A percentile compares a stretch with the other conserved stretches of the same genome.
Conservation (phyloP, 2,888 invertebrate genomes). For the Amblyjoppa proteus region DNA sequence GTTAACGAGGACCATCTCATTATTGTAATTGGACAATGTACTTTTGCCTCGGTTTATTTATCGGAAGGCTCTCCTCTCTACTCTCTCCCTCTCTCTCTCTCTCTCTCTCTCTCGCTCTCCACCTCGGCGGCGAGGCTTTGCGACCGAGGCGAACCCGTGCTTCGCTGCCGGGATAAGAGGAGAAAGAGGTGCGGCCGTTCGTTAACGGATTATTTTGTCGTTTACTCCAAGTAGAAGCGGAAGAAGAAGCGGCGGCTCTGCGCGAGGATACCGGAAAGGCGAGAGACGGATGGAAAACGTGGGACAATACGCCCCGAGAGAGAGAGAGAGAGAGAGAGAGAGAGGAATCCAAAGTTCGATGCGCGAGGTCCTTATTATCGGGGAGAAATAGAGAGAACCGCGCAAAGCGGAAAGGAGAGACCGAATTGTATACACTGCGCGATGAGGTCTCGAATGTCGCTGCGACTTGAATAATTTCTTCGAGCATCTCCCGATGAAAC, state of each 20-base stretch:
- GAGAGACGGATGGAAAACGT: conserved; percentile 43
- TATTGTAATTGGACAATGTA: conserved; percentile 80
- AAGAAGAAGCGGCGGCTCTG: conserved; percentile 34
- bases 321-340: conserved; percentile 51
- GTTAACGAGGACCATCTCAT: conserved; percentile 78
- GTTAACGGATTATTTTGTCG: conserved; percentile 69
- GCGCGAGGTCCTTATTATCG: conserved; percentile 62
- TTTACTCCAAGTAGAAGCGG: conserved; percentile 52
- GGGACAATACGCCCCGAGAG: conserved; percentile 31
- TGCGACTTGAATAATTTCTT: conserved; percentile 17
- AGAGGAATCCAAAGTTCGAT: conserved; percentile 61
- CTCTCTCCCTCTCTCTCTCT: conserved; percentile 17
- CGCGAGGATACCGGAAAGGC: conserved; percentile 31
- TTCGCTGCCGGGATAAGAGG: conserved; percentile 53
- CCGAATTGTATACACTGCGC: neutral
- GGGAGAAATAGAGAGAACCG: conserved; percentile 8
- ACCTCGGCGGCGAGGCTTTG: conserved; percentile 19
- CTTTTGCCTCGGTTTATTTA: conserved; percentile 75
- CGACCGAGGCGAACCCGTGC: conserved; percentile 47
- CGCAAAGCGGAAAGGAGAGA: conserved; percentile 21
- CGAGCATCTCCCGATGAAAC: neutral
- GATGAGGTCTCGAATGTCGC: neutral
- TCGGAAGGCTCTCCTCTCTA: conserved; percentile 56
- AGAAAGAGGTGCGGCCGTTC: conserved; percentile 64
- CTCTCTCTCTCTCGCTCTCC: neutral